These are phyloP conservation scores for Holocentrus rufus DNA, from an alignment of 2,797 vertebrate species.

Conservation along the genomic window DNA sequence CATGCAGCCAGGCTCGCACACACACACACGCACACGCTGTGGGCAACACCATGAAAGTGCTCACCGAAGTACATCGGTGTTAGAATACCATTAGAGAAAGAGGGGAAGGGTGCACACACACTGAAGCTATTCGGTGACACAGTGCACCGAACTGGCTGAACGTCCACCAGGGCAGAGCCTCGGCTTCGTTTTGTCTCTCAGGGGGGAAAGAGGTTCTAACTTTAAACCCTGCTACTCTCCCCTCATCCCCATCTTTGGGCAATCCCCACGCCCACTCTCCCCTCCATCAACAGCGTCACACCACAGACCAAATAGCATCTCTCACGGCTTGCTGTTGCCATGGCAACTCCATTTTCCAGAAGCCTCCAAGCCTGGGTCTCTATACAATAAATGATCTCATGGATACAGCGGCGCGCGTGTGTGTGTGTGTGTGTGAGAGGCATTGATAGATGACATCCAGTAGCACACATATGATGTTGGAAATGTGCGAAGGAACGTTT, in stretches of 20 bases:
- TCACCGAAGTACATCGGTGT: slow-evolving; percentile 34
- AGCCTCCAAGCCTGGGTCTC: slow-evolving; percentile 77
- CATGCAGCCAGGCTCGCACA: neutral
- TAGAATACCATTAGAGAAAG: neutral
- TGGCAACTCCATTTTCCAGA: slow-evolving; percentile 84
- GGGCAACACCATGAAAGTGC: slow-evolving; percentile 14
- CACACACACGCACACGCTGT: neutral
- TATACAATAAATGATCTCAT: slow-evolving; percentile 77
- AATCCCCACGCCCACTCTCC: slow-evolving; percentile 54
- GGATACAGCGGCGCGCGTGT: slow-evolving; percentile 60
- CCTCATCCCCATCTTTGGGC: slow-evolving; percentile 61
- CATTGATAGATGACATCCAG: slow-evolving; percentile 51
- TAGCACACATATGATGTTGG: slow-evolving; percentile 18
- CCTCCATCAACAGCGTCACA: slow-evolving; percentile 68
- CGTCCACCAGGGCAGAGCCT: slow-evolving; percentile 43
- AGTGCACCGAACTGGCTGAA: slow-evolving; percentile 13
- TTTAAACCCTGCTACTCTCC: slow-evolving; percentile 45
- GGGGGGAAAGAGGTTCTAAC: slow-evolving; percentile 47
- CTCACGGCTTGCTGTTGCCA: slow-evolving; percentile 82
- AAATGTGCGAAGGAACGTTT: neutral
- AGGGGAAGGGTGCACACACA: neutral
- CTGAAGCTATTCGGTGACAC: slow-evolving; percentile 29
- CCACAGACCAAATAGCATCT: slow-evolving; percentile 76
- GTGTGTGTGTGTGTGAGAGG: slow-evolving; percentile 11
- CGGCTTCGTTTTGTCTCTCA: neutral